phyloP scores from a whole-genome alignment of 2,113 vertebrate species.

The Neolamprologus caudopunctatus region DNA sequence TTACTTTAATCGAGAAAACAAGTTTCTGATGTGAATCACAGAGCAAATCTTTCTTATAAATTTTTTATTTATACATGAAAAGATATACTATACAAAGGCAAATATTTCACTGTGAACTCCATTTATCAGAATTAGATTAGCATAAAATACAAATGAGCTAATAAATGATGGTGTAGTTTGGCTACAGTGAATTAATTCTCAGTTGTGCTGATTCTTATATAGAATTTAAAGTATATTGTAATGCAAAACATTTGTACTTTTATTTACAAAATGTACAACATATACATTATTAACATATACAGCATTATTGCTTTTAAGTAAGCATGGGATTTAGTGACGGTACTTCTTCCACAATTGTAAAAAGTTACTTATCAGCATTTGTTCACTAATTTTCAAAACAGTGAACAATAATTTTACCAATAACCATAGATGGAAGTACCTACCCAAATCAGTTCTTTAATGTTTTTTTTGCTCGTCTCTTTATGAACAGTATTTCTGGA shows the following conservation, averaged over 20 bases:
- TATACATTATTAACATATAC: background rate
- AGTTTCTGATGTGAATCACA: background rate
- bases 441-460: background rate
- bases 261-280: background rate
- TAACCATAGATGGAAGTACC: background rate
- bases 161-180: background rate
- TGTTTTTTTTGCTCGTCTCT: background rate
- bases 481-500: background rate
- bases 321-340: background rate
- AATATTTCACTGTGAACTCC: background rate
- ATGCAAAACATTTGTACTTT: background rate
- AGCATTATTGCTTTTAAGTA: background rate
- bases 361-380: background rate
- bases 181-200: background rate
- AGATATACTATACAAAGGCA: background rate
- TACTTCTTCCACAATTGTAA: background rate
- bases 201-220: background rate
- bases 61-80: background rate
- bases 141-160: background rate
- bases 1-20: background rate
- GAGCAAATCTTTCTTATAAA: background rate
- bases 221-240: background rate
- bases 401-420: background rate
- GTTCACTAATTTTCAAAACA: background rate
- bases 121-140: background rate